Evolutionary conservation across 2,888 invertebrate genomes (phyloP).

Genomic region (Neoscelio sp.): DNA sequence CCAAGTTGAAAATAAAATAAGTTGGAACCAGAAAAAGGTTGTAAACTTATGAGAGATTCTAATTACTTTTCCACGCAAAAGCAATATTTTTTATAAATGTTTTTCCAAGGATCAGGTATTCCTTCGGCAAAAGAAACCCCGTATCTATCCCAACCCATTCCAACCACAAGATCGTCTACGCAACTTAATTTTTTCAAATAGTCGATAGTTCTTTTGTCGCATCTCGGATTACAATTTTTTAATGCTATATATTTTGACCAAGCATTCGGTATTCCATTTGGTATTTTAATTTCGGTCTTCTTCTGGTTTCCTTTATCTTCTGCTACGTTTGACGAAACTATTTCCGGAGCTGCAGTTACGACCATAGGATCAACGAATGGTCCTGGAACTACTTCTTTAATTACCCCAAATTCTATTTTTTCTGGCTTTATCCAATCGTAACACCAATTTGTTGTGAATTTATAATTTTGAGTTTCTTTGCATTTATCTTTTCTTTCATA

Average conservation of each 20-base stretch:
- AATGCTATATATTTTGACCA: slow-evolving; percentile 24
- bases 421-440: slow-evolving; percentile 19
- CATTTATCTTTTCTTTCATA: background rate
- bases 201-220: slow-evolving; percentile 1
- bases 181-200: background rate
- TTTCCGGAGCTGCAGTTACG: background rate
- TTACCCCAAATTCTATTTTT: background rate
- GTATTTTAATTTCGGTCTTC: background rate
- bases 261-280: slow-evolving; percentile 41
- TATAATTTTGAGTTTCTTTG: slow-evolving; percentile 1
- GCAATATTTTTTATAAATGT: slow-evolving; percentile 43
- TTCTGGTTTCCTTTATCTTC: background rate
- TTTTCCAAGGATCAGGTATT: slow-evolving; percentile 55
- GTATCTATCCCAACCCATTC: slow-evolving; percentile 31
- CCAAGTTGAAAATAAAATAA: no score
- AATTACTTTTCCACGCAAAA: slow-evolving; percentile 26
- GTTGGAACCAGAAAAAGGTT: background rate
- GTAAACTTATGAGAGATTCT: background rate
- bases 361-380: slow-evolving; percentile 26
- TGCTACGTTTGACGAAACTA: background rate
- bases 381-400: slow-evolving; percentile 4
- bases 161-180: slow-evolving; percentile 7
- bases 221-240: slow-evolving; percentile 2
- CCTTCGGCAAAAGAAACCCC: slow-evolving; percentile 44
- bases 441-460: slow-evolving; percentile 18